These are phyloP conservation scores for Kradibia gibbosae DNA, from an alignment of 1,140 invertebrate species.

Conservation along the genomic window DNA sequence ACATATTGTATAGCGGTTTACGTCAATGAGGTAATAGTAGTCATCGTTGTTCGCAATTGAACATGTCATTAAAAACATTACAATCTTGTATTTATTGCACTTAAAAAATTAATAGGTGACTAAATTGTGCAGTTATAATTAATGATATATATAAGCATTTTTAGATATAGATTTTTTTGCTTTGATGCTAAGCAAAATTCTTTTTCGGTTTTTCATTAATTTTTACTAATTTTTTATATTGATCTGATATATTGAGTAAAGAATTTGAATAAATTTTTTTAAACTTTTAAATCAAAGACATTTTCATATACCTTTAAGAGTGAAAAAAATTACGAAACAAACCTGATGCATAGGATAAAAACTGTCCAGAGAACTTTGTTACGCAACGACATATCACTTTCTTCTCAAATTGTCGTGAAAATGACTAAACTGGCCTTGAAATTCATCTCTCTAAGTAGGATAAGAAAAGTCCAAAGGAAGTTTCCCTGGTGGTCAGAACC, in stretches of 20 bases:
- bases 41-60: background rate
- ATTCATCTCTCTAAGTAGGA: constrained; percentile 68
- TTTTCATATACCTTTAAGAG: background rate
- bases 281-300: background rate
- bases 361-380: background rate
- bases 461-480: constrained; percentile 58
- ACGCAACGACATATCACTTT: background rate
- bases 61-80: background rate
- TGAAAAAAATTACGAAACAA: background rate
- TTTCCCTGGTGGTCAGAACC: constrained; percentile 64
- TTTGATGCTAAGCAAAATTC: no score
- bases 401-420: constrained; percentile 47
- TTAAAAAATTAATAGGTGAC: no score
- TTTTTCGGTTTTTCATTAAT: no score
- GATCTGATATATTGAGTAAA: no score
- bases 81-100: background rate
- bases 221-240: no score
- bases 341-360: background rate
- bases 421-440: constrained; percentile 66
- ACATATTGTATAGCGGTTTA: background rate
- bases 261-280: no score
- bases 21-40: no score
- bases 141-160: background rate
- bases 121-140: background rate
- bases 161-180: background rate